phyloP scores from a whole-genome alignment of 2,113 vertebrate genomes.

The Cyphomyrus plagiostoma region DNA sequence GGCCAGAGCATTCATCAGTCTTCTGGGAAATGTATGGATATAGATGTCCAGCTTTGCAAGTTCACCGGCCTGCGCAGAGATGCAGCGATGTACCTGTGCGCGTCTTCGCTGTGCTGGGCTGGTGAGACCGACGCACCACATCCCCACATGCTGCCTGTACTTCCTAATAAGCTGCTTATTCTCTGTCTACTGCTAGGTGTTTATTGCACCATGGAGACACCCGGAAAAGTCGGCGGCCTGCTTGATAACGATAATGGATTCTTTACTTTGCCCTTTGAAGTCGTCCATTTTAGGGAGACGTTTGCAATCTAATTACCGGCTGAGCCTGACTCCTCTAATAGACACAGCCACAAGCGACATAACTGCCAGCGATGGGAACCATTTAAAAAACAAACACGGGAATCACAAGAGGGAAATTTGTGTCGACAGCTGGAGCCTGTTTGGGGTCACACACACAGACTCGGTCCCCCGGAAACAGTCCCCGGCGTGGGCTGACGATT shows the following conservation, averaged over 20 bases:
- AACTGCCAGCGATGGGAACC: slow-evolving; percentile 11
- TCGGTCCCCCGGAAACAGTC: slow-evolving; percentile 38
- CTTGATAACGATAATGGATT: slow-evolving; percentile 52
- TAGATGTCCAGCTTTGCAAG: background rate
- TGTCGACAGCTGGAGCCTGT: slow-evolving; percentile 55
- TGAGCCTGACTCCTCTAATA: slow-evolving; percentile 29
- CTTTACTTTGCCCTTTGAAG: slow-evolving; percentile 50
- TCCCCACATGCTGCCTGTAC: background rate
- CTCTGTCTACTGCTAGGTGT: slow-evolving; percentile 23
- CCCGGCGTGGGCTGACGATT: slow-evolving; percentile 27
- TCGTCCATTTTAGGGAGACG: slow-evolving; percentile 51
- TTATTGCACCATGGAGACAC: slow-evolving; percentile 22
- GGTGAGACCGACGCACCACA: background rate
- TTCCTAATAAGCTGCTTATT: background rate
- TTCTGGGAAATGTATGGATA: background rate
- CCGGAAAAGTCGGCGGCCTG: slow-evolving; percentile 46
- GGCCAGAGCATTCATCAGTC: background rate
- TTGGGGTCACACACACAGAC: slow-evolving; percentile 43
- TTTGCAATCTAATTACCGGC: slow-evolving; percentile 57
- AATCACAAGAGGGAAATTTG: slow-evolving; percentile 32
- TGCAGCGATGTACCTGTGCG: background rate
- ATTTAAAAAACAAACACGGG: slow-evolving; percentile 15
- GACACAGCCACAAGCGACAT: slow-evolving; percentile 16
- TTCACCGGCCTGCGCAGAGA: background rate
- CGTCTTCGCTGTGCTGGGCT: background rate